Conservation (phyloP, 2,113 vertebrate species). For the Sminthopsis crassicaudata region DNA sequence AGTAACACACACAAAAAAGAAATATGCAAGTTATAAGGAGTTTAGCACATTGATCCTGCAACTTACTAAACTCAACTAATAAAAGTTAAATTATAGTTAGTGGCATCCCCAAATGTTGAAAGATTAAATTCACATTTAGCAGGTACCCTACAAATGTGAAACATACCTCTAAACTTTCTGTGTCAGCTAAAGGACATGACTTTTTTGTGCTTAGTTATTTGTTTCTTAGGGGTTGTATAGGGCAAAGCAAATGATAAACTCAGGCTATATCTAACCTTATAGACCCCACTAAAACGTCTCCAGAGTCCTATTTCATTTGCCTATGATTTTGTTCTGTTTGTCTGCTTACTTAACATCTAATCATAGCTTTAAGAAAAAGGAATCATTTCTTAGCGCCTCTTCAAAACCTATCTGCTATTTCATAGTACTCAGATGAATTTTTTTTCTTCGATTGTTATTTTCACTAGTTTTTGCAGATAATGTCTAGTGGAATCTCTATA, state of each 20-base stretch:
- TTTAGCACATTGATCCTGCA: constrained; percentile 61
- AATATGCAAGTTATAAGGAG: constrained; percentile 29
- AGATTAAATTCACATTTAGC: constrained; percentile 59
- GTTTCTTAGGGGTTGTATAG: constrained; percentile 79
- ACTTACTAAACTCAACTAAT: constrained; percentile 55
- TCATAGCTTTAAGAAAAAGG: constrained; percentile 79
- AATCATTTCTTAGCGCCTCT: constrained; percentile 80
- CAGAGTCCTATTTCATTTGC: constrained; percentile 89
- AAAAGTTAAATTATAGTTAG: constrained; percentile 47
- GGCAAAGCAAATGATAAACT: constrained; percentile 87
- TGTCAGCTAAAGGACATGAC: constrained; percentile 62
- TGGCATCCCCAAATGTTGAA: not conserved
- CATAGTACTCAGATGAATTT: constrained; percentile 80
- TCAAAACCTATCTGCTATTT: constrained; percentile 81
- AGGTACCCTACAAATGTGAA: constrained; percentile 7
- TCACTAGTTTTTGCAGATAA: constrained; percentile 78
- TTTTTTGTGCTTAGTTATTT: constrained; percentile 76
- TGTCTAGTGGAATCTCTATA: constrained; percentile 71
- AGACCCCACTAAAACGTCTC: constrained; percentile 89
- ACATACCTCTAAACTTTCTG: constrained; percentile 52
- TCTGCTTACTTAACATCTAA: constrained; percentile 86
- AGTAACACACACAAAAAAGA: constrained; percentile 32
- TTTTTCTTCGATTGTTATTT: constrained; percentile 82
- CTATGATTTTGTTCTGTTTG: constrained; percentile 90
- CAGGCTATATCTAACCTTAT: constrained; percentile 83